Conservation (phyloP, 2,797 vertebrate genomes). For the Sciaenops ocellatus region DNA sequence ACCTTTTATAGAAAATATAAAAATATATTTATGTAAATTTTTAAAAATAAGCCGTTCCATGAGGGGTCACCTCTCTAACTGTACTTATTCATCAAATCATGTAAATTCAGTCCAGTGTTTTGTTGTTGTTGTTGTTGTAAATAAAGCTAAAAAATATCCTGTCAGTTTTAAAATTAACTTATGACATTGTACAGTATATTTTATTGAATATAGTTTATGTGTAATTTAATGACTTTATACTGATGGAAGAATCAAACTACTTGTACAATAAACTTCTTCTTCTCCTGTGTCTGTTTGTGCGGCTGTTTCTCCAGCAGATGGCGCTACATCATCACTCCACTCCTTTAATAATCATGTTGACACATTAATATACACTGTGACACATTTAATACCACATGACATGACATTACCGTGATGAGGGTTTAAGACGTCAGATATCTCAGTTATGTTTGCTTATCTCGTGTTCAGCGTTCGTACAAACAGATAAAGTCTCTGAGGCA, state of each 20-base stretch:
- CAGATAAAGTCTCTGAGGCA: slow-evolving; percentile 1
- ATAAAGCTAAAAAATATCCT: neutral
- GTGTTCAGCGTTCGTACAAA: neutral
- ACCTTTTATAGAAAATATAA: neutral
- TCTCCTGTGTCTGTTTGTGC: neutral
- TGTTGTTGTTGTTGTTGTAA: neutral
- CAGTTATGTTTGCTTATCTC: neutral
- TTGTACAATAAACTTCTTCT: slow-evolving; percentile 47
- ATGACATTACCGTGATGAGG: rapidly evolving
- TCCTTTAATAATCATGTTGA: neutral
- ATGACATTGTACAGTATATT: slow-evolving; percentile 39
- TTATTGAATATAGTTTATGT: slow-evolving; percentile 5
- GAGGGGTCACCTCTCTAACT: neutral
- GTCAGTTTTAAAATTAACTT: neutral
- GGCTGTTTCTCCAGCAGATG: slow-evolving; percentile 64
- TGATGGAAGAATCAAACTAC: slow-evolving; percentile 2
- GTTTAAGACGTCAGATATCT: too few species aligned
- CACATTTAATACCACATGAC: neutral
- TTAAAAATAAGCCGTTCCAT: neutral
- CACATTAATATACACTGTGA: neutral
- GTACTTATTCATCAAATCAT: neutral
- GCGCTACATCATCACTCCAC: slow-evolving; percentile 18
- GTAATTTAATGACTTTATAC: slow-evolving; percentile 41
- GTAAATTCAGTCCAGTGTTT: neutral
- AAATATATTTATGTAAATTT: neutral